Evolutionary conservation across 2,113 vertebrate species (phyloP).

Genomic region (Xenotilapia leptura): DNA sequence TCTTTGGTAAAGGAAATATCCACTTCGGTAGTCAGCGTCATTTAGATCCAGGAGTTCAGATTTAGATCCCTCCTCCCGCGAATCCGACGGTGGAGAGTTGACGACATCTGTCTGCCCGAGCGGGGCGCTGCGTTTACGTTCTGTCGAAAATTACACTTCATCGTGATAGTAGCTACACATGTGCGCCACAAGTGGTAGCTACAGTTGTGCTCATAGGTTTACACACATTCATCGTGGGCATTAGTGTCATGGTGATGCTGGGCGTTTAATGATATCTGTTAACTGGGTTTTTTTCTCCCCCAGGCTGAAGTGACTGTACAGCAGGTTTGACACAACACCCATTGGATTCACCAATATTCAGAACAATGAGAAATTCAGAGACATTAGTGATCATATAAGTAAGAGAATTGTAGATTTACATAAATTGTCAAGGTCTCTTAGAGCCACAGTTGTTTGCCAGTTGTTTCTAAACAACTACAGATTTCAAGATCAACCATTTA

Average conservation of each 20-base stretch:
- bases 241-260: not conserved
- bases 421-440: not conserved
- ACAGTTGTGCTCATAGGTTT: not conserved
- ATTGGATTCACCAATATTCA: not conserved
- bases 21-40: not conserved
- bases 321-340: not conserved
- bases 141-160: not conserved
- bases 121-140: not conserved
- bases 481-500: not conserved
- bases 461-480: not conserved
- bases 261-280: not conserved
- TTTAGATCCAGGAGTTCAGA: slow-evolving; percentile 43
- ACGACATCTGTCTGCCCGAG: slow-evolving; percentile 57
- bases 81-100: slow-evolving; percentile 7
- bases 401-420: not conserved
- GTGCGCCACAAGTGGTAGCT: not conserved
- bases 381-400: not conserved
- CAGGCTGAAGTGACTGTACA: not conserved
- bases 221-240: not conserved
- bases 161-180: too few species aligned
- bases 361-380: not conserved
- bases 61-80: slow-evolving; percentile 37
- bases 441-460: not conserved
- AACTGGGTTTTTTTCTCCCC: not conserved
- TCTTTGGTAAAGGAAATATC: slow-evolving; percentile 4